phyloP scores from a whole-genome alignment of 2,113 vertebrate species.

The Nesoenas mayeri region DNA sequence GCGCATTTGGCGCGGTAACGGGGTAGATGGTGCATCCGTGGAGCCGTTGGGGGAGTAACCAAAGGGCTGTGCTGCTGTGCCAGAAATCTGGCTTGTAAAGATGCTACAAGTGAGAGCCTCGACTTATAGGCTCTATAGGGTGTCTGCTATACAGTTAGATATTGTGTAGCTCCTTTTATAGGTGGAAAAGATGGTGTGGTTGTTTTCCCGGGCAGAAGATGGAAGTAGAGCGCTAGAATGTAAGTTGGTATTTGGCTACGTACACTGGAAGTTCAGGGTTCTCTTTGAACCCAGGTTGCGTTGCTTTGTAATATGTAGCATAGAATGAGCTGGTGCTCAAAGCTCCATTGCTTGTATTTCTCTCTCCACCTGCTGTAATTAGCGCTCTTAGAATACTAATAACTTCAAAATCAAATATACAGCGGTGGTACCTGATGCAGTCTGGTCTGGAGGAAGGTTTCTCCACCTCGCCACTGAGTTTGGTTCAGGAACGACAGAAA shows the following conservation, averaged over 20 bases:
- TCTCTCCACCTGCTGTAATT: background rate
- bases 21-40: background rate
- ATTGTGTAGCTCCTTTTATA: background rate
- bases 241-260: fast-evolving
- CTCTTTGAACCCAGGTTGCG: background rate
- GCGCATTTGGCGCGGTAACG: background rate
- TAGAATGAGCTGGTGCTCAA: background rate
- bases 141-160: background rate
- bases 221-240: background rate
- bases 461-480: background rate
- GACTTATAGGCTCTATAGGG: background rate
- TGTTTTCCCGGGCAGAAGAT: background rate
- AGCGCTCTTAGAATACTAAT: background rate
- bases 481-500: background rate
- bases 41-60: background rate
- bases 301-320: background rate
- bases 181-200: background rate
- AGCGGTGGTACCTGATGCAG: background rate
- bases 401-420: background rate
- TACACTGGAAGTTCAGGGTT: background rate
- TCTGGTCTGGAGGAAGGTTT: background rate
- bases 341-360: background rate
- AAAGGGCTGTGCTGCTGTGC: background rate
- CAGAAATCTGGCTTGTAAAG: background rate
- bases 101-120: background rate